A percentile compares a stretch with the other conserved stretches of the same genome.
Evolutionary conservation across 1,140 invertebrate genomes (phyloP).

Genomic region (Helicorthomorpha holstii): DNA sequence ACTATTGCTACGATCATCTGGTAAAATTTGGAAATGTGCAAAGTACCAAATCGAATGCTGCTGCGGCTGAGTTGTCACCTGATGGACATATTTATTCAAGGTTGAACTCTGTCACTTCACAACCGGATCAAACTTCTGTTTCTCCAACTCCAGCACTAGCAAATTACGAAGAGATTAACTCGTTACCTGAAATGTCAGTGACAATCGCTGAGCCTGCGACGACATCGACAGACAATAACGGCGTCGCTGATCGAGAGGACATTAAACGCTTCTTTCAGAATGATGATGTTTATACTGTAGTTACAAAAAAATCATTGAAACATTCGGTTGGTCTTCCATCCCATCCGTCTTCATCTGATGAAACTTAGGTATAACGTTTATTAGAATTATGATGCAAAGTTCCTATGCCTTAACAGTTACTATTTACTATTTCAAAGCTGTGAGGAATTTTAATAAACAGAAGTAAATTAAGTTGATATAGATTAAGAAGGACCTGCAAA

Average conservation of each 20-base stretch:
- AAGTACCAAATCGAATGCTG: background rate
- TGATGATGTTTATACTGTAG: conserved; percentile 4
- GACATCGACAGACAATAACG: background rate
- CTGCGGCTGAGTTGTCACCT: background rate
- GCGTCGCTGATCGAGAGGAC: background rate
- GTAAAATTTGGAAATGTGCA: background rate
- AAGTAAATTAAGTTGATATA: no score
- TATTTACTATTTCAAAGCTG: no score
- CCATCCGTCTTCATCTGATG: no score
- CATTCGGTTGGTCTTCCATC: no score
- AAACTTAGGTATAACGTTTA: no score
- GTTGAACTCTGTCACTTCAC: background rate
- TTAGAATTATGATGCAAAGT: no score
- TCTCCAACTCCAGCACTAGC: background rate
- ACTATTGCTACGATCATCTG: background rate
- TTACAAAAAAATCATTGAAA: no score
- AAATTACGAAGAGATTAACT: background rate
- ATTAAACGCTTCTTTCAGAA: conserved; percentile 4
- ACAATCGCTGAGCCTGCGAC: background rate
- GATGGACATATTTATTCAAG: conserved; percentile 1
- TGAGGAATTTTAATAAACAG: no score
- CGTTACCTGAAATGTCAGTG: background rate
- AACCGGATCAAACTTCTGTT: background rate
- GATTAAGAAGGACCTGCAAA: no score
- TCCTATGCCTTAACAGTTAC: no score